Percentiles rank a stretch among this genome's conserved stretches.
Conservation (phyloP, 53 echinoderm and acorn worm genomes). For the Temnopleurus reevesii region DNA sequence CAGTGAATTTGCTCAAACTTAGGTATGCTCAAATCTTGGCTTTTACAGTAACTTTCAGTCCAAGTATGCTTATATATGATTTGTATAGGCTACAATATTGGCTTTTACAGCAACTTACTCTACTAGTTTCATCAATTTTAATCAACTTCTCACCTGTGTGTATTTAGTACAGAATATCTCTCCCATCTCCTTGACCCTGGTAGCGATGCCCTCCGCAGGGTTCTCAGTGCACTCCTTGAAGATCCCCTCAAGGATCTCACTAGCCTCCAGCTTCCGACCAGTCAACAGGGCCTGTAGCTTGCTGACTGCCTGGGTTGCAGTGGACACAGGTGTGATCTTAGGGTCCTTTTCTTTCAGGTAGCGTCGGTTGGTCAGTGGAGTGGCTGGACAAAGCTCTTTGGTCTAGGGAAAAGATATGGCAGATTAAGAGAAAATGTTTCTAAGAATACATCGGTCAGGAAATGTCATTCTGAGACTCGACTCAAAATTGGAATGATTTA, state of each 20-base stretch:
- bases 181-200: slow-evolving; percentile 87
- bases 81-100: too few species aligned
- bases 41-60: too few species aligned
- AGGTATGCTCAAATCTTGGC: too few species aligned
- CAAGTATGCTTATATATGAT: too few species aligned
- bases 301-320: slow-evolving; percentile 98
- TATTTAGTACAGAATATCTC: slow-evolving; percentile 89
- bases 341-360: slow-evolving; percentile 90
- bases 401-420: slow-evolving; percentile 38
- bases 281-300: slow-evolving; percentile 87
- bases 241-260: slow-evolving; percentile 70
- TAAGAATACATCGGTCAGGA: too few species aligned
- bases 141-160: slow-evolving; percentile 84
- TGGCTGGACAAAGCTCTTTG: slow-evolving; percentile 80
- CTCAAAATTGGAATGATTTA: too few species aligned
- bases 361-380: slow-evolving; percentile 87
- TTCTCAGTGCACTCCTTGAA: slow-evolving; percentile 82
- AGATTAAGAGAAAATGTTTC: neutral
- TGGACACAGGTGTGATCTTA: slow-evolving; percentile 87
- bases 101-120: too few species aligned
- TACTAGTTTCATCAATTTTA: too few species aligned
- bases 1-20: too few species aligned
- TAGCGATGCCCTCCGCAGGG: slow-evolving; percentile 72
- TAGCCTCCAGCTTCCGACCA: slow-evolving; percentile 79
- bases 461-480: too few species aligned